phyloP scores from a whole-genome alignment of 1,140 invertebrate species.

The Dryas iulia region DNA sequence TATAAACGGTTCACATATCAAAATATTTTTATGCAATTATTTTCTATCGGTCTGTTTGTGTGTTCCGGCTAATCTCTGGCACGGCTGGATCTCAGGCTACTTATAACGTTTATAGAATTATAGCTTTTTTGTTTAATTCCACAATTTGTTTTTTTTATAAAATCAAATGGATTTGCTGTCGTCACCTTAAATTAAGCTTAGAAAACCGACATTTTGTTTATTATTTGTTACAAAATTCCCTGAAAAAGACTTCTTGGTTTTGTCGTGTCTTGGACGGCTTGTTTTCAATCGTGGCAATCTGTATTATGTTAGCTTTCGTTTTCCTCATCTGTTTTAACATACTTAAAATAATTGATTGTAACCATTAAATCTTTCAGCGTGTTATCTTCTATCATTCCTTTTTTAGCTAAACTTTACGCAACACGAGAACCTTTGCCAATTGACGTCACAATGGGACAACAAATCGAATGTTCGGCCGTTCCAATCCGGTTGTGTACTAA shows the following conservation, averaged over 20 bases:
- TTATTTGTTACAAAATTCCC: background rate
- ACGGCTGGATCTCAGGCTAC: too few relatives aligned
- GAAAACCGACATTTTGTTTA: background rate
- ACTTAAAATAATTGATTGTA: background rate
- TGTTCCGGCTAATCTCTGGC: too few relatives aligned
- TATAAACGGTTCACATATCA: too few relatives aligned
- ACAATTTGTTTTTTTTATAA: too few relatives aligned
- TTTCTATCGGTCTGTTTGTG: too few relatives aligned
- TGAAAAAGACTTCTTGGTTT: background rate
- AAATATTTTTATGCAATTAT: too few relatives aligned
- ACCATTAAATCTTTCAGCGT: background rate
- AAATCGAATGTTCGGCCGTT: slow-evolving; percentile 39
- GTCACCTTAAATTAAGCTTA: background rate
- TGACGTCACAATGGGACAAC: slow-evolving; percentile 54
- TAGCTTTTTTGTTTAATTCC: too few relatives aligned
- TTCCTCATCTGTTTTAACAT: background rate
- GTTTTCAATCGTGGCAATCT: background rate
- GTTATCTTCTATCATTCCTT: slow-evolving; percentile 26
- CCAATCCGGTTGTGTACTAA: slow-evolving; percentile 18
- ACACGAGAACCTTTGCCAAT: slow-evolving; percentile 45
- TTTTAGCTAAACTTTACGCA: slow-evolving; percentile 44
- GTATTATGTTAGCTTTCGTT: background rate
- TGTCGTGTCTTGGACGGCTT: background rate
- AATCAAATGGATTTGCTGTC: background rate
- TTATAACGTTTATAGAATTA: too few relatives aligned